Conservation (phyloP, 2,113 vertebrate genomes). For the Apeltes quadracus region DNA sequence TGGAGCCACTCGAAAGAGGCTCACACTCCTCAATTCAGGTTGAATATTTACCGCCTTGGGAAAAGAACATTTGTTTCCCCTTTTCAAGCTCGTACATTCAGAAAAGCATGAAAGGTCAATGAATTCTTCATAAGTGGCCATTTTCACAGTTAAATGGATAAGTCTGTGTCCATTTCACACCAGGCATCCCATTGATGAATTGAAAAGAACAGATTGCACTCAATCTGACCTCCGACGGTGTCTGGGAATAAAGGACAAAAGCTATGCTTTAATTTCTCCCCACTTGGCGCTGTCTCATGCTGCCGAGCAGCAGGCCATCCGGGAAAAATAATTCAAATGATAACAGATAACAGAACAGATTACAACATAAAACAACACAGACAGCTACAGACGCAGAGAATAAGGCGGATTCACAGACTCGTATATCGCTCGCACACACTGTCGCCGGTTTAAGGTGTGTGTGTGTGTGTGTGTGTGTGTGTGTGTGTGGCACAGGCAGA, state of each 20-base stretch:
- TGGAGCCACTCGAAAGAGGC: not conserved
- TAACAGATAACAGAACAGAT: too few species aligned
- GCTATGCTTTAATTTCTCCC: not conserved
- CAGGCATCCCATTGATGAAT: slow-evolving; percentile 24
- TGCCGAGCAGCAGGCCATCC: slow-evolving; percentile 47
- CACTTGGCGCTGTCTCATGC: slow-evolving; percentile 28
- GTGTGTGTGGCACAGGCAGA: too few species aligned
- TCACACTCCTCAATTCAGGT: not conserved
- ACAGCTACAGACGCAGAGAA: not conserved
- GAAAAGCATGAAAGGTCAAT: slow-evolving; percentile 36
- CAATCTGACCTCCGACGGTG: slow-evolving; percentile 20
- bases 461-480: not conserved
- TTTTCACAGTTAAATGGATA: slow-evolving; percentile 49
- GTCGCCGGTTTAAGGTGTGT: slow-evolving; percentile 11
- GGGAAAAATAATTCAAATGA: slow-evolving; percentile 53
- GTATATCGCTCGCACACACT: slow-evolving; percentile 18
- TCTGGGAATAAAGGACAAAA: slow-evolving; percentile 18
- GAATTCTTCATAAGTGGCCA: slow-evolving; percentile 31
- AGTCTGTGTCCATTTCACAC: slow-evolving; percentile 34
- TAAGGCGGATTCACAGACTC: slow-evolving; percentile 20
- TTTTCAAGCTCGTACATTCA: slow-evolving; percentile 9
- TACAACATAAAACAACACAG: slow-evolving; percentile 30
- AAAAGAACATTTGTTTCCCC: not conserved
- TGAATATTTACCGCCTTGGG: not conserved
- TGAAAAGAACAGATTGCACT: slow-evolving; percentile 40